These are phyloP conservation scores for Bombus waltoni DNA, from an alignment of 1,140 invertebrate genomes.

Conservation along the genomic window DNA sequence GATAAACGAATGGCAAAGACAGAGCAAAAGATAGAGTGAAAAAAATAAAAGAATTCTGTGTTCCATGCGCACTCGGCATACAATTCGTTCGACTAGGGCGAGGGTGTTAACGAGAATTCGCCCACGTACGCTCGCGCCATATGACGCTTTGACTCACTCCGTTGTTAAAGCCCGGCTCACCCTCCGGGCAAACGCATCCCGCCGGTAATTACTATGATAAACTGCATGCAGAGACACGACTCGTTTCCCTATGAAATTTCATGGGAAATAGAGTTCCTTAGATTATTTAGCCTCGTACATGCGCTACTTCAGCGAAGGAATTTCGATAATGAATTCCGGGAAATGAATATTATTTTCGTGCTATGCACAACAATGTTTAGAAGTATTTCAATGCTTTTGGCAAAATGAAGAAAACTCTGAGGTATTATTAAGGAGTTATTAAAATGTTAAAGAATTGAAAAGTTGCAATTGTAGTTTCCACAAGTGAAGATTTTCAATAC, in stretches of 20 bases:
- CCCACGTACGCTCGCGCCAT: constrained; percentile 69
- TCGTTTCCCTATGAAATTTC: constrained; percentile 52
- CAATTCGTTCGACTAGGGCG: constrained; percentile 68
- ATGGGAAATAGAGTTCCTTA: constrained; percentile 24
- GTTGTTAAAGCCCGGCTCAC: constrained; percentile 65
- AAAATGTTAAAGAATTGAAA: too few relatives aligned
- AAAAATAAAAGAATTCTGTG: constrained; percentile 60
- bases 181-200: constrained; percentile 66
- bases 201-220: constrained; percentile 77
- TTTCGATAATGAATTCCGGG: not conserved
- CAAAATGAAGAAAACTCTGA: not conserved
- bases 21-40: constrained; percentile 8
- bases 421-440: too few relatives aligned
- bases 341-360: not conserved
- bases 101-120: constrained; percentile 77
- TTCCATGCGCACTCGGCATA: constrained; percentile 62
- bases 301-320: not conserved
- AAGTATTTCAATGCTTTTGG: not conserved
- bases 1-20: constrained; percentile 10
- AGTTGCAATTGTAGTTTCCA: too few relatives aligned
- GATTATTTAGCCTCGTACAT: constrained; percentile 6
- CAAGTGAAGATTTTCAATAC: too few relatives aligned
- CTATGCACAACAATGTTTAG: not conserved
- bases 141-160: constrained; percentile 73
- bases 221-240: constrained; percentile 63